These are phyloP conservation scores for Erpetoichthys calabaricus DNA, from an alignment of 2,797 vertebrate genomes.

Conservation along the genomic window DNA sequence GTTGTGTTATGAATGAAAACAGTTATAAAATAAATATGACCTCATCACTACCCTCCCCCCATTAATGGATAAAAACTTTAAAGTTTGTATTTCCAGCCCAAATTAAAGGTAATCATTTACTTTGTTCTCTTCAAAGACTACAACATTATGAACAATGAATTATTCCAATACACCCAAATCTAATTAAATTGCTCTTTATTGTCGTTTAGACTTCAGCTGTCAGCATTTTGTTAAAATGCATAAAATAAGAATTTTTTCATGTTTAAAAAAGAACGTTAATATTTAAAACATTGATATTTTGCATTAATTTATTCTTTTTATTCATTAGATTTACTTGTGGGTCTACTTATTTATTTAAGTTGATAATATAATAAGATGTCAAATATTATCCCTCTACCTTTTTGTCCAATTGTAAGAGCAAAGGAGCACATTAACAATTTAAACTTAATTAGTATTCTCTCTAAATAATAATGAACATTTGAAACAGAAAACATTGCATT, in stretches of 20 bases:
- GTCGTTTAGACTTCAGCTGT: slow-evolving; percentile 68
- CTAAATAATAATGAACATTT: too few species aligned
- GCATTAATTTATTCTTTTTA: slow-evolving; percentile 13
- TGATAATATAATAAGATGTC: slow-evolving; percentile 21
- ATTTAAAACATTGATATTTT: slow-evolving; percentile 40
- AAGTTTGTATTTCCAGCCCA: slow-evolving; percentile 65
- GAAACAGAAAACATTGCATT: too few species aligned
- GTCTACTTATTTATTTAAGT: slow-evolving; percentile 13
- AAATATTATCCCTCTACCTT: too few species aligned
- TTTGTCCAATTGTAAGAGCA: too few species aligned
- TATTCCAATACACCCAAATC: slow-evolving; percentile 77
- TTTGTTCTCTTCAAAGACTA: slow-evolving; percentile 55
- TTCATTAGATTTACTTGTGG: slow-evolving; percentile 13
- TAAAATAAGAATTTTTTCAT: slow-evolving; percentile 48
- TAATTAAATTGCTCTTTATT: slow-evolving; percentile 79
- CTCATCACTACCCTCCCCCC: slow-evolving; percentile 14
- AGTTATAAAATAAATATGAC: slow-evolving; percentile 5
- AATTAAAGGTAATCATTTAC: slow-evolving; percentile 72
- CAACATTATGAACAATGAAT: slow-evolving; percentile 59
- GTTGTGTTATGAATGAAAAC: too few species aligned
- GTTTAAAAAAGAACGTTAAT: slow-evolving; percentile 23
- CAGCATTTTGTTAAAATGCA: slow-evolving; percentile 71
- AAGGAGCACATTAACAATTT: too few species aligned
- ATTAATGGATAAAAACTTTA: slow-evolving; percentile 41
- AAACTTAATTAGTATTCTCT: too few species aligned